Evolutionary conservation across 2,797 vertebrate species (phyloP), one percentile per base, ranked within the genome.

Genomic region (Naso thynnoides): DNA sequence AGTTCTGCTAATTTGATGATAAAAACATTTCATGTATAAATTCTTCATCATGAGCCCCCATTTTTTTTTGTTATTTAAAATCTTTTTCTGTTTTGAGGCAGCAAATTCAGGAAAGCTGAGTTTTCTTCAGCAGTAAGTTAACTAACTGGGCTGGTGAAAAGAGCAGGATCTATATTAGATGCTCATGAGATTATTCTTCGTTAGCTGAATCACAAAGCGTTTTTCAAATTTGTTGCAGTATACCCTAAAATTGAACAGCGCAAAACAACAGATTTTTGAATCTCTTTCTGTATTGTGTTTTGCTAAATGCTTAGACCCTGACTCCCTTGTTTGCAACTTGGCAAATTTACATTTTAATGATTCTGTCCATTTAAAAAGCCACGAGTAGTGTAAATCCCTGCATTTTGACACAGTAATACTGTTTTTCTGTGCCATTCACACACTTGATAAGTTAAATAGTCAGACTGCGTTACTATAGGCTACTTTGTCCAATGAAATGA

Each of bases 381-480:
- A 57, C 16, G 31, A 13, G 11, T 10, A 15, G 13, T 29, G 8
- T 33, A 33, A 33, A 9, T 33, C 33, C 10, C 33, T 33, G 10
- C 4, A 33, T 9, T 33, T 8, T 33, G 33, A 8, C 33, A 33
- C 33, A 33, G 33, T 33, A 8, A 33, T 33, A 33, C 8, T 33
- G 10, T 33, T 33, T 9, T 33, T 10, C 33, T 33, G 33, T 33
- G 33, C 10, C 8, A 33, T 33, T 33, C 33, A 33, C 33, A 33
- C 33, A 33, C 10, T 33, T 33, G 33, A 16, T 21, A 50, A 60
- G 21, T 44, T 56, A 5, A 2, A 16, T 11, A 21, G 18, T 44
- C 29, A 27, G 63, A 36, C 15, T 54, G 21, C 44, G 47, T 41
- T 66, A 49, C 63, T 41, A n/a, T n/a, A n/a, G 31, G 11, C 23